A percentile compares a stretch with the other conserved stretches of the same genome.
phyloP scores from a whole-genome alignment of 2,113 vertebrate genomes.

The Candoia aspera region DNA sequence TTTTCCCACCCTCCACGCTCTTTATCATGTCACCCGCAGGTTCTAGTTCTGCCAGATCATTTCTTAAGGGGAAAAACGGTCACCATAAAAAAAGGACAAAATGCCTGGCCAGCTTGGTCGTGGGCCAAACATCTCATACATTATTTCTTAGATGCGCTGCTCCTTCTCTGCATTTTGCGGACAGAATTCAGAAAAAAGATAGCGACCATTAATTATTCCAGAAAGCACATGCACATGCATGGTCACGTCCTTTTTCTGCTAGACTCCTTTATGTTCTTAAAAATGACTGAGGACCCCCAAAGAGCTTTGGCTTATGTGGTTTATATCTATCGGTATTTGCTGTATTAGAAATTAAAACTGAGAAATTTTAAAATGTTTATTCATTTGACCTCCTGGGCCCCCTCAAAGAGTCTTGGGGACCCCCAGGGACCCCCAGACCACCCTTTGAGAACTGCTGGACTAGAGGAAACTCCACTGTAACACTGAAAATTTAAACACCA shows the following conservation, averaged over 20 bases:
- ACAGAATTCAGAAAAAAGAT: too few species aligned
- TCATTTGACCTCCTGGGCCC: neutral
- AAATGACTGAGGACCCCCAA: rapidly evolving
- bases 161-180: too few species aligned
- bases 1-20: too few species aligned
- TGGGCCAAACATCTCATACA: too few species aligned
- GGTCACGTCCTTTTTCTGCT: neutral
- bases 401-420: neutral
- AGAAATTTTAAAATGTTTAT: neutral
- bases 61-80: too few species aligned
- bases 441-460: neutral
- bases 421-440: neutral
- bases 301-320: neutral
- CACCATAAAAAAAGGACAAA: too few species aligned
- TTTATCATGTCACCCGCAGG: too few species aligned
- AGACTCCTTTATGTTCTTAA: neutral
- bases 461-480: neutral
- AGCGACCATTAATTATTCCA: neutral
- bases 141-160: too few species aligned
- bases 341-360: neutral
- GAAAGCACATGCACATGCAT: neutral
- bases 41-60: too few species aligned
- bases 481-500: neutral
- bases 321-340: neutral
- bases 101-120: too few species aligned